Evolutionary conservation across 2,888 invertebrate species (phyloP).

Genomic region (Agriotes lineatus): DNA sequence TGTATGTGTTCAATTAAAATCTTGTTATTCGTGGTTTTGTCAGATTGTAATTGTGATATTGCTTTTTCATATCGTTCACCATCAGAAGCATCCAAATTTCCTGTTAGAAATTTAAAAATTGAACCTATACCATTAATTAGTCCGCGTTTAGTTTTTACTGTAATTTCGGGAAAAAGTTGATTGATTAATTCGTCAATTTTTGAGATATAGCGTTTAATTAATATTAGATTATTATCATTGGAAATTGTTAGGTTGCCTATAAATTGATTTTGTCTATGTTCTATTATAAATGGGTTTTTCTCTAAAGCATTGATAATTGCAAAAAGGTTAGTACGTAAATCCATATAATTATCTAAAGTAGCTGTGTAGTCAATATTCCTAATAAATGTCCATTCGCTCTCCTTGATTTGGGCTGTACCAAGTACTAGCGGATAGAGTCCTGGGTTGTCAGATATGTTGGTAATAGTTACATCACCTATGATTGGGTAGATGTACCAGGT

Average conservation of each 20-base stretch:
- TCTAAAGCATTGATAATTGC: background rate
- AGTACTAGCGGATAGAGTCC: background rate
- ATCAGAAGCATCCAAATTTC: constrained; percentile 38
- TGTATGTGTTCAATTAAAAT: background rate
- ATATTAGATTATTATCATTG: background rate
- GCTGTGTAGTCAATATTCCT: background rate
- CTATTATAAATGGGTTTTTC: no score
- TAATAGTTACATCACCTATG: no score
- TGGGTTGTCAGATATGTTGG: background rate
- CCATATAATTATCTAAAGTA: background rate
- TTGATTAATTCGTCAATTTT: background rate
- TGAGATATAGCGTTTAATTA: background rate
- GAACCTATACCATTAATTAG: constrained; percentile 41
- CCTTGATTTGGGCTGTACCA: background rate
- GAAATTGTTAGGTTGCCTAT: background rate
- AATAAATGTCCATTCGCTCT: no score
- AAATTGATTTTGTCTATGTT: background rate
- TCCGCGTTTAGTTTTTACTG: constrained; percentile 17
- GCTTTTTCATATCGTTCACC: constrained; percentile 33
- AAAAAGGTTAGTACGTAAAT: background rate
- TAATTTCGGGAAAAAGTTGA: background rate
- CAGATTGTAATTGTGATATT: background rate
- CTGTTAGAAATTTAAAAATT: constrained; percentile 39
- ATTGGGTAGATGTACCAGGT: no score
- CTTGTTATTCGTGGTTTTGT: background rate